Evolutionary conservation across 2,888 invertebrate genomes (phyloP), one percentile per base, ranked within the genome.

Genomic region (Pollenia griseotomentosa): DNA sequence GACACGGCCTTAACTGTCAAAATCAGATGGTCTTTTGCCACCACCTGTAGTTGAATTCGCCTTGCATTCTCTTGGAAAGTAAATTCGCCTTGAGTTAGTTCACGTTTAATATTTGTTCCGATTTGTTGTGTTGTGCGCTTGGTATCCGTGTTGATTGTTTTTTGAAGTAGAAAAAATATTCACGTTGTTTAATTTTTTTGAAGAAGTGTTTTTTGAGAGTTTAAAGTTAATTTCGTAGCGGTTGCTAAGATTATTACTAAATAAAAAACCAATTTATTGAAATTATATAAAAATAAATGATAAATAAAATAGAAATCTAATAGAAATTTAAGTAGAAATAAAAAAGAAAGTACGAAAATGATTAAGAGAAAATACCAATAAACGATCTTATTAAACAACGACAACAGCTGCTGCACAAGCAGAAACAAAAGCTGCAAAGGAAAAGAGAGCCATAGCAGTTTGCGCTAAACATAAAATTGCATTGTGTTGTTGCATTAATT

Each of bases 301-400:
- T 23, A 33, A 70, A 68, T 42, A n/a, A 61, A 59, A 59, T 40
- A 74, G 53, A n/a, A 51, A 53, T 48, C n/a, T 68, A 19, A 48
- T 48, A 10, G 12, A 66, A 66, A 74, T 48, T 48, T 48, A 55
- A 74, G n/a, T 51, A 68, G 68, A 65, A 68, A 42, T 16, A 79
- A 74, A 68, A 68, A 78, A 83, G 78, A 83, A 78, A 83, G 83
- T 83, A 83, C 75, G 83, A 83, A 77, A 74, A 77, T 70, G 12
- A 44, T 19, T 16, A 48, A 83, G 65, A 71, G 77, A 71, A 78
- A 78, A 79, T 74, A 44, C 33, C 4, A 59, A 51, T 66, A 44
- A 71, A 80, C 51, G 77, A 84, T 84, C 84, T 74, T 59, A 44
- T 33, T 68, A 61, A 68, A 70, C 42, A 74, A 23, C 40, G 61